A percentile compares a stretch with the other conserved stretches of the same genome.
Conservation (phyloP, 2,797 vertebrate genomes). For the Malurus leucopterus region DNA sequence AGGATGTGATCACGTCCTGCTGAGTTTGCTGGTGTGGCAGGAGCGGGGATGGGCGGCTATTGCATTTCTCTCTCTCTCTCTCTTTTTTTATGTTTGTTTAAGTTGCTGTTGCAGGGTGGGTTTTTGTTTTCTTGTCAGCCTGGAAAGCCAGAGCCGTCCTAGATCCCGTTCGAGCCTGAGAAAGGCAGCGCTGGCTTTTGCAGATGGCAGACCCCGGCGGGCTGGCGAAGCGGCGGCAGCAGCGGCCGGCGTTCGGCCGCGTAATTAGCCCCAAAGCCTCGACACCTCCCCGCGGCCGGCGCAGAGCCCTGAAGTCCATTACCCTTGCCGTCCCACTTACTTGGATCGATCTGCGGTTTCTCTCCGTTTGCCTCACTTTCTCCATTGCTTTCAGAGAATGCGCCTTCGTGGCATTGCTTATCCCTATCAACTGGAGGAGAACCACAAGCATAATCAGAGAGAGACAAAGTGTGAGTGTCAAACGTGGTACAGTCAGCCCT, state of each 20-base stretch:
- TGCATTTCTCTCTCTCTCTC: neutral
- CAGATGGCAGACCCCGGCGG: neutral
- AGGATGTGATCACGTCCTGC: neutral
- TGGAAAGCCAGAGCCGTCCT: neutral
- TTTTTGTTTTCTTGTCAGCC: neutral
- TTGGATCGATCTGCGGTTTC: constrained; percentile 82
- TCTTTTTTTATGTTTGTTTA: neutral
- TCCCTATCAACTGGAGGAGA: constrained; percentile 86
- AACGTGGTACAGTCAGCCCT: constrained; percentile 90
- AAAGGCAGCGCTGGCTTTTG: neutral
- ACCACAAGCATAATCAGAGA: constrained; percentile 89
- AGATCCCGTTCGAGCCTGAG: neutral
- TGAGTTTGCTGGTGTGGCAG: neutral
- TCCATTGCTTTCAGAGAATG: constrained; percentile 78
- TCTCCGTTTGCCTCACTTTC: constrained; percentile 80
- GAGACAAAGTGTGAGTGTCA: constrained; percentile 88
- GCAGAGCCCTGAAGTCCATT: neutral
- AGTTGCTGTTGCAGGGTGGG: neutral
- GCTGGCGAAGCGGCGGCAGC: neutral
- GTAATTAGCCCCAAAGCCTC: constrained; percentile 25
- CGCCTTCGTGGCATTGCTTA: constrained; percentile 79
- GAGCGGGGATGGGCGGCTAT: neutral
- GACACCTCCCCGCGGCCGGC: constrained; percentile 34
- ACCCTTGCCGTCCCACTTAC: constrained; percentile 77
- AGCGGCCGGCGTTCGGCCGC: neutral